phyloP scores from a whole-genome alignment of 1,140 invertebrate species.

The Eurosta solidaginis region DNA sequence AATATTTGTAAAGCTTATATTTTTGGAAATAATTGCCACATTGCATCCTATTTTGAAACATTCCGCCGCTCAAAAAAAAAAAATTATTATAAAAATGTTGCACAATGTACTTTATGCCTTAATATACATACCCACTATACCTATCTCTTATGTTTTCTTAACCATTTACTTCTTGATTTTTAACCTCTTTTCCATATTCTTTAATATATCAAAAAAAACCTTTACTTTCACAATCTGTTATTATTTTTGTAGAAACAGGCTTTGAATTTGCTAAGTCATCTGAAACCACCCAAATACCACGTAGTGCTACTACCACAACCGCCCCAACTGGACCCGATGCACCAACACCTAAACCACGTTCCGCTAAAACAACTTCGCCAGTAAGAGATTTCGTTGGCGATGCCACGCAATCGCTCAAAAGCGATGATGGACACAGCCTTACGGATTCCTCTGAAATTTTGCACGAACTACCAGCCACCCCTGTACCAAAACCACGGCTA shows the following conservation, averaged over 20 bases:
- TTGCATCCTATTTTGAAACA: background rate
- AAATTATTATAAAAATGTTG: background rate
- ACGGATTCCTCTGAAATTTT: slow-evolving; percentile 1
- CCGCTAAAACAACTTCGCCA: slow-evolving; percentile 51
- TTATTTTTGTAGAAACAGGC: slow-evolving; percentile 59
- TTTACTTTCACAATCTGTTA: slow-evolving; percentile 34
- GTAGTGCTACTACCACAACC: slow-evolving; percentile 33
- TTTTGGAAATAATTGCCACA: too few species aligned
- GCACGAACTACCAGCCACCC: slow-evolving; percentile 28
- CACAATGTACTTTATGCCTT: slow-evolving; percentile 30
- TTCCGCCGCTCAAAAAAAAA: background rate
- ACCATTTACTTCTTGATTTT: slow-evolving; percentile 25
- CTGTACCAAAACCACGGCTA: slow-evolving; percentile 53
- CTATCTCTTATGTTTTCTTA: slow-evolving; percentile 30
- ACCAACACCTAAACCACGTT: slow-evolving; percentile 56
- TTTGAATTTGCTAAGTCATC: slow-evolving; percentile 52
- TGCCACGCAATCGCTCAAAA: slow-evolving; percentile 34
- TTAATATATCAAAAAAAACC: slow-evolving; percentile 50
- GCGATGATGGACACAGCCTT: slow-evolving; percentile 14
- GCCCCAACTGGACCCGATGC: slow-evolving; percentile 43
- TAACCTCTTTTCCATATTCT: slow-evolving; percentile 55
- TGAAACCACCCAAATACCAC: slow-evolving; percentile 57
- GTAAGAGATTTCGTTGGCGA: slow-evolving; percentile 31
- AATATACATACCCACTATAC: slow-evolving; percentile 27
- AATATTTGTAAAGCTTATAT: too few species aligned